A percentile compares a stretch with the other conserved stretches of the same genome.
phyloP scores from a whole-genome alignment of 2,888 invertebrate species.

The Agrotis ipsilon region DNA sequence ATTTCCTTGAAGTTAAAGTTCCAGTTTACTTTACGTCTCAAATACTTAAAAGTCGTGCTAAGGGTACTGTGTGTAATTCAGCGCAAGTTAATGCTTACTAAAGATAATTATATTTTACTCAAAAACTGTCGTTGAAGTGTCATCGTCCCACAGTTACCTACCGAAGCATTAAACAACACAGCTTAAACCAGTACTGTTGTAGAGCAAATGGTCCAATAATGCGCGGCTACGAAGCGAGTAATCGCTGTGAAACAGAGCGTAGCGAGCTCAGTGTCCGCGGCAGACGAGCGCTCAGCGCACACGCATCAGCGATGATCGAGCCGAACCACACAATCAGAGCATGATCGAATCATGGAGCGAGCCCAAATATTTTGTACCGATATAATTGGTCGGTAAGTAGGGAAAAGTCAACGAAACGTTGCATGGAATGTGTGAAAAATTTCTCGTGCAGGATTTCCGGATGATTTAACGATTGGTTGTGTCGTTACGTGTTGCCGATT shows the following conservation, averaged over 20 bases:
- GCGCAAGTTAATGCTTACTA: too few relatives aligned
- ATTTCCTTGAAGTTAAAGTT: too few relatives aligned
- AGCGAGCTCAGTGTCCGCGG: constrained; percentile 45
- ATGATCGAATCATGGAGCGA: constrained; percentile 27
- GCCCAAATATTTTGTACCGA: neutral
- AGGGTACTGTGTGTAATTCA: too few relatives aligned
- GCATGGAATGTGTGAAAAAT: neutral
- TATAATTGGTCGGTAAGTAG: neutral
- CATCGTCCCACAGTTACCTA: constrained; percentile 3
- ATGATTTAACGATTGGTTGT: too few relatives aligned
- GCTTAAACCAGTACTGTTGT: neutral
- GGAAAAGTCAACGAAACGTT: neutral
- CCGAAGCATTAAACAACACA: constrained; percentile 39
- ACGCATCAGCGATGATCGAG: constrained; percentile 32
- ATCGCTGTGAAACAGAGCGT: constrained; percentile 65
- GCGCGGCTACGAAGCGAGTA: constrained; percentile 45
- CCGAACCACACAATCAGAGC: constrained; percentile 52
- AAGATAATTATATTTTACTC: too few relatives aligned
- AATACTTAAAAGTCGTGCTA: too few relatives aligned
- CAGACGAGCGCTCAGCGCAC: constrained; percentile 54
- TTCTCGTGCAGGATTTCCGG: too few relatives aligned
- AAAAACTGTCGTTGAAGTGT: neutral
- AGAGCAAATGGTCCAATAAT: constrained; percentile 43
- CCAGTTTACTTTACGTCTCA: too few relatives aligned
- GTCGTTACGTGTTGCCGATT: too few relatives aligned